Base-by-base conservation (phyloP, 1,140 invertebrate species). In the Drosophila virilis region DNA sequence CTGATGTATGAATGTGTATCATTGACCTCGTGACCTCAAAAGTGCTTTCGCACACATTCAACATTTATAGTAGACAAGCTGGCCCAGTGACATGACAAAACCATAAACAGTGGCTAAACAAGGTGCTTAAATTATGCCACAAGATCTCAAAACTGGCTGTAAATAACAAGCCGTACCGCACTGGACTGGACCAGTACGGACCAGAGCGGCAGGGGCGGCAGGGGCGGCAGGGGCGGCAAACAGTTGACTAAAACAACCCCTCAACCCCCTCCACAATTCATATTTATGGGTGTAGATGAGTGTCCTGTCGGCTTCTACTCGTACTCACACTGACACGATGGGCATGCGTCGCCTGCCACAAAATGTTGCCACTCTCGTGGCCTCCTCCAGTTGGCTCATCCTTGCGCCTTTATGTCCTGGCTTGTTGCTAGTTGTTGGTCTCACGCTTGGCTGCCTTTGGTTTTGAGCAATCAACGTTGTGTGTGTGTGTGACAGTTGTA, bases 121-220 rank as follows among this genome's bases (percentile, higher is more conserved):
- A 88, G 84, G 84, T 88, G 84, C 84, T 88, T 88, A 88, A 88
- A 88, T 88, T 89, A 88, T 88, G 84, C 84, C 85, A 90, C 85
- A 88, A 84, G 77, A 84, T 89, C 77, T 84, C 77, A 84, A 77
- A 90, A 77, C 80, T 68, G 77, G 77, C 77, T 89, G 85, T 88
- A 88, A 88, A 88, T 89, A 88, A 88, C 83, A 77, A 80, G 77
- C 84, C 52, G 61, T 61, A 71, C 68, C 75, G 33, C 33, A 40
- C 59, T 42, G 17, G 13, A 13, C 46, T 12, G 22, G 33, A 38
- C 28, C 37, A 22, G 12, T 22, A 3, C 35, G 17, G 1, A 8
- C 62, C 9, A 38, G n/a, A 43, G 22, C 8, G 17, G 9, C 12
- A 15, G 50, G 46, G 46, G 17, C 13, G 8, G 12, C 38, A 12